Conservation (phyloP, 1,140 invertebrate species). For the Maniola jurtina region DNA sequence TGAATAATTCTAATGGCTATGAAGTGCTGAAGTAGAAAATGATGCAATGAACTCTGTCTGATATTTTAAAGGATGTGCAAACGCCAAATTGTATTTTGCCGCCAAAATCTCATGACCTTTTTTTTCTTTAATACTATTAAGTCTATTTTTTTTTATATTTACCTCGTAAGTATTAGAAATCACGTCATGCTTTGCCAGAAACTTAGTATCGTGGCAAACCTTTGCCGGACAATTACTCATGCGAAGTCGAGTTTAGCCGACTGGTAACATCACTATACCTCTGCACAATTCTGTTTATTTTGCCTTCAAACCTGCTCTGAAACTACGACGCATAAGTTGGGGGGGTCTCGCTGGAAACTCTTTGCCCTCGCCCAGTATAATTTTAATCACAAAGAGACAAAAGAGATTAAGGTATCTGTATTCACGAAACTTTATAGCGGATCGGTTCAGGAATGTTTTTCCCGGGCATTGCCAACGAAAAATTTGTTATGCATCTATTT, state of each 20-base stretch:
- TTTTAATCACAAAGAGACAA: conserved; percentile 74
- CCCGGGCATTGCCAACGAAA: conserved; percentile 22
- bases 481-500: conserved; percentile 23
- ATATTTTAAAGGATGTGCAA: no score
- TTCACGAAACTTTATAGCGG: conserved; percentile 46
- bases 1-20: no score
- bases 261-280: conserved; percentile 1
- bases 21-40: no score
- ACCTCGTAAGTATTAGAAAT: no score
- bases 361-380: conserved; percentile 46
- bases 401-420: conserved; percentile 57
- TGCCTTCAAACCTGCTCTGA: conserved; percentile 56
- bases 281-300: conserved; percentile 58
- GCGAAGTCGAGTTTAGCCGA: neutral
- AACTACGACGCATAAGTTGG: conserved; percentile 62
- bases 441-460: conserved; percentile 30
- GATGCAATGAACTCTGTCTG: no score
- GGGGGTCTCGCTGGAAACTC: conserved; percentile 66
- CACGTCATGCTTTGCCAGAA: no score
- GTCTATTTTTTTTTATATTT: no score
- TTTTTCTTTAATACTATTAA: no score
- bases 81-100: no score
- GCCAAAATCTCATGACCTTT: no score
- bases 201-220: no score
- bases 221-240: neutral